These are phyloP conservation scores for Brachionus rotundiformis DNA, from an alignment of 1,140 invertebrate species.

Conservation along the genomic window DNA sequence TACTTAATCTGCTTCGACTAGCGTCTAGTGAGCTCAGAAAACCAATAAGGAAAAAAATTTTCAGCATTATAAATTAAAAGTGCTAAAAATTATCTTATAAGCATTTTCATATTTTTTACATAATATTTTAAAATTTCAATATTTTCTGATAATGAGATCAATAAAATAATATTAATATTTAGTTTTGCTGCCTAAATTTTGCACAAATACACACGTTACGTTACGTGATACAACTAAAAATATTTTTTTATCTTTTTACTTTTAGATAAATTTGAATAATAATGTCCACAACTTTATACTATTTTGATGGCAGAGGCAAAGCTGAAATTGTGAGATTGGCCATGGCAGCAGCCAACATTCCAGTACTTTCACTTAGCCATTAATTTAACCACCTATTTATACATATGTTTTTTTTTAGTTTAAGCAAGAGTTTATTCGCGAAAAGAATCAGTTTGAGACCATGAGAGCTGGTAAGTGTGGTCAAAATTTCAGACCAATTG, in stretches of 20 bases:
- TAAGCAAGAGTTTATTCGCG: conserved; percentile 22
- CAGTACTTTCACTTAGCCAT: conserved; percentile 43
- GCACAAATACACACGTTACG: not conserved
- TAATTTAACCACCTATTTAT: conserved; percentile 9
- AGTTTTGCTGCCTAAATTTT: not conserved
- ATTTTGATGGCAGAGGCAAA: conserved; percentile 53
- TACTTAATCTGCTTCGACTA: not conserved
- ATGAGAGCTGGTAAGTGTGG: not conserved
- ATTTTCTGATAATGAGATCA: not conserved
- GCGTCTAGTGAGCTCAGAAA: not conserved
- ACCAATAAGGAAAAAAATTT: not conserved
- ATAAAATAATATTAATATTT: not conserved
- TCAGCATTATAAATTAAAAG: not conserved
- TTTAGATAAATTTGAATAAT: not conserved
- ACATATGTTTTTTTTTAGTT: conserved; percentile 2
- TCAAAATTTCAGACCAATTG: not conserved
- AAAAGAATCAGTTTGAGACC: not conserved
- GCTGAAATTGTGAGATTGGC: conserved; percentile 54
- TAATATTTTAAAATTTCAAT: not conserved
- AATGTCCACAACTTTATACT: conserved; percentile 39
- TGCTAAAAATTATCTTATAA: not conserved
- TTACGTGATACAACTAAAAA: not conserved
- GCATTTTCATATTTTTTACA: not conserved
- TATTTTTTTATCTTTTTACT: not conserved
- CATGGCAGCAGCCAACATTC: conserved; percentile 52